Conservation (phyloP, 2,888 invertebrate genomes). For the Chironomus riparius region DNA sequence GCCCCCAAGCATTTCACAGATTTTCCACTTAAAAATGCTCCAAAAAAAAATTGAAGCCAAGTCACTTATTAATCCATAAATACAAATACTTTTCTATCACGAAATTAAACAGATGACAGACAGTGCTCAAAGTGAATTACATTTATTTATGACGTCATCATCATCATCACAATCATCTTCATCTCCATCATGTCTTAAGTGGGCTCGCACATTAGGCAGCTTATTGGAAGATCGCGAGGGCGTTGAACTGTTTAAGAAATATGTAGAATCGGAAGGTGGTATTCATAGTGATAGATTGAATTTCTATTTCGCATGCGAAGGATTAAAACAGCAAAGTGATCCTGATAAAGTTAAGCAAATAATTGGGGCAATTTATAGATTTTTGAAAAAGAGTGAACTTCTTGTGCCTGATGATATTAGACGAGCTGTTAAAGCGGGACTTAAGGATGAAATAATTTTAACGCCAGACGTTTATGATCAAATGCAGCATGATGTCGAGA, state of each 20-base stretch:
- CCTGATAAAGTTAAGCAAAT: constrained; percentile 62
- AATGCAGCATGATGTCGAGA: constrained; percentile 70
- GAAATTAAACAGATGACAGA: constrained; percentile 39
- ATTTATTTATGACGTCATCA: constrained; percentile 30
- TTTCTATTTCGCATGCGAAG: constrained; percentile 92
- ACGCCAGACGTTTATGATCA: constrained; percentile 77
- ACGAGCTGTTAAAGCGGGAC: constrained; percentile 63
- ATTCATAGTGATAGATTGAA: constrained; percentile 71
- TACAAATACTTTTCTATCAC: too few relatives aligned
- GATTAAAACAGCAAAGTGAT: constrained; percentile 68
- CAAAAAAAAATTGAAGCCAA: too few relatives aligned
- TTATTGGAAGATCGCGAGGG: constrained; percentile 86
- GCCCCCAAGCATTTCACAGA: too few relatives aligned
- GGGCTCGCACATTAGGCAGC: constrained; percentile 78
- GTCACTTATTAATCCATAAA: too few relatives aligned
- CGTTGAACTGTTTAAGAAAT: constrained; percentile 74
- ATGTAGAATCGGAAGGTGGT: constrained; percentile 68
- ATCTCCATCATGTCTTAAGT: constrained; percentile 69
- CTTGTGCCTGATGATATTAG: constrained; percentile 75
- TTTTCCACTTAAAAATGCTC: too few relatives aligned
- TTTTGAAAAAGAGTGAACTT: constrained; percentile 71
- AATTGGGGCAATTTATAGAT: constrained; percentile 71
- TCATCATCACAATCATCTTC: constrained; percentile 41
- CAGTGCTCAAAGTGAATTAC: constrained; percentile 32
- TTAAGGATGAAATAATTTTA: constrained; percentile 59